A percentile compares a stretch with the other conserved stretches of the same genome.
phyloP scores from a whole-genome alignment of 2,113 vertebrate genomes.

The Thunnus maccoyii region DNA sequence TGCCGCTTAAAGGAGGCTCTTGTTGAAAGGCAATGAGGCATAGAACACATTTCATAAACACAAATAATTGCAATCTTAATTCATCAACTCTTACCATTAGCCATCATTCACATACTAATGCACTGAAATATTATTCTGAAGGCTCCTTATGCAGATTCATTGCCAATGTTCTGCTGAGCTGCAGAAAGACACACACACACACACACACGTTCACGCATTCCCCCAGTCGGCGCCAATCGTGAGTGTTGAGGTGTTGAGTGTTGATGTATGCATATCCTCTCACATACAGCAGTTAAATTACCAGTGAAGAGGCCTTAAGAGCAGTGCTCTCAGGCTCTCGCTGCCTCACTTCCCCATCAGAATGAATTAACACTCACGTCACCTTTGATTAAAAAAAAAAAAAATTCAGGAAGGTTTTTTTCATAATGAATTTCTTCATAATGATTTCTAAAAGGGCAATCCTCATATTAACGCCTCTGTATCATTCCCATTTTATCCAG shows the following conservation, averaged over 20 bases:
- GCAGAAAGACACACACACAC: conserved; percentile 50
- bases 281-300: conserved; percentile 78
- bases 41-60: conserved; percentile 45
- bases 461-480: conserved; percentile 47
- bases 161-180: conserved; percentile 59
- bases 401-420: conserved; percentile 67
- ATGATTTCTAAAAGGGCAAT: conserved; percentile 65
- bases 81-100: conserved; percentile 29
- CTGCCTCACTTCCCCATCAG: conserved; percentile 48
- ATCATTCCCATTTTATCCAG: conserved; percentile 48
- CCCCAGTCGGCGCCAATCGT: conserved; percentile 39
- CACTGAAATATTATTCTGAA: conserved; percentile 43
- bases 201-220: conserved; percentile 32
- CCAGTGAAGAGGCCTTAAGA: conserved; percentile 78
- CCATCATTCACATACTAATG: conserved; percentile 29
- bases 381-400: conserved; percentile 76
- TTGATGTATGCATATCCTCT: conserved; percentile 78
- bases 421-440: conserved; percentile 66
- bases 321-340: conserved; percentile 61
- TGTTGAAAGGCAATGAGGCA: conserved; percentile 40
- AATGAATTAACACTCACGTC: conserved; percentile 75
- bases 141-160: conserved; percentile 52
- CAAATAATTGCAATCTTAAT: conserved; percentile 48
- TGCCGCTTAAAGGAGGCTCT: conserved; percentile 42
- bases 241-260: conserved; percentile 75